Evolutionary conservation across 2,113 vertebrate genomes (phyloP), one percentile per base, ranked within the genome.

Genomic region (Pedionomus torquatus): DNA sequence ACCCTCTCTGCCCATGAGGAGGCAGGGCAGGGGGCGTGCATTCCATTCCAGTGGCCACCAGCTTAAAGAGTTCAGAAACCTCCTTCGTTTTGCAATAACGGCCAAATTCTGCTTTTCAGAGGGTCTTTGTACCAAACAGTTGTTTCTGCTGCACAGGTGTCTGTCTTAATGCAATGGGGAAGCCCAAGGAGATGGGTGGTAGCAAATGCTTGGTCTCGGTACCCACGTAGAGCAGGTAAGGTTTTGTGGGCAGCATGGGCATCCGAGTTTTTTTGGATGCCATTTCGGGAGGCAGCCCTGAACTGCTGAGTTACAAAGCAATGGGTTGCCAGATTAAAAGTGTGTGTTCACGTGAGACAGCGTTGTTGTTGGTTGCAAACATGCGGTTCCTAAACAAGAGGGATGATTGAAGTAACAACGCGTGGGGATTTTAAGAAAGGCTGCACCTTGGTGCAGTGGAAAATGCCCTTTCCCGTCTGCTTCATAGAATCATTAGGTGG

Each of bases 181-280:
- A 41, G 14, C 39, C 68, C 54, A 37, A 31, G 65, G 39, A 63
- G n/a, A 17, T 13, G 6, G 18, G 17, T 13, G 6, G 18, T 48
- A 39, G 5, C 43, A 39, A 75, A 31, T 35, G 33, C 7, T 74
- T 54, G 33, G 11, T 60, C 33, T 89, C 2, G 0, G 4, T n/a
- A 41, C 15, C 10, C 11, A 3, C 0, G 0, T 70, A 4, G 7
- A 28, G 5, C 30, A 44, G 19, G 17, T 43, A 51, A 64, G 19
- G 13, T 51, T 78, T 35, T 76, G 51, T 46, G 11, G 8, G 49
- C 23, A 31, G 8, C 14, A 20, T n/a, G 60, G 7, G 5, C 35
- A 23, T 41, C 60, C 18, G 43, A 35, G 48, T 8, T 17, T 5
- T 64, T 69, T 63, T 81, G 21, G 64, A 43, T 58, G 37, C 35